Percentiles rank a stretch among this genome's conserved stretches.
These are phyloP conservation scores for Mythimna ferrago DNA, from an alignment of 2,888 invertebrate genomes.

Conservation along the genomic window DNA sequence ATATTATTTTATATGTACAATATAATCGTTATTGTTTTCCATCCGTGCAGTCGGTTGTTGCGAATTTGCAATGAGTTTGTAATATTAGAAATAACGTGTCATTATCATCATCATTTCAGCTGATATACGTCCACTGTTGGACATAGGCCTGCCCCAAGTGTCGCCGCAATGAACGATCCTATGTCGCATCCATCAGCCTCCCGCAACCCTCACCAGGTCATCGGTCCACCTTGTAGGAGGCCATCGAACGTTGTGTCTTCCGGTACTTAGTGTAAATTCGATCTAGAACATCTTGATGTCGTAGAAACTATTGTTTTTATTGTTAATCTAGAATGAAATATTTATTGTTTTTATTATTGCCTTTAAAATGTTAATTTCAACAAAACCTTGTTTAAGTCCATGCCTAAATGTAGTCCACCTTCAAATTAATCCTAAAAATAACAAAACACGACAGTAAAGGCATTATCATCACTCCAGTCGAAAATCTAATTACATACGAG, in stretches of 20 bases:
- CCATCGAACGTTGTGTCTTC: no score
- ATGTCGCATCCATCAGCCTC: no score
- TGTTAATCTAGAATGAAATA: background rate
- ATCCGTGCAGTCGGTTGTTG: constrained; percentile 29
- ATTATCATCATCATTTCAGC: no score
- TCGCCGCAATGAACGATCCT: no score
- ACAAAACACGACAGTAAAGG: no score
- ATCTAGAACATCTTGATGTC: constrained; percentile 1
- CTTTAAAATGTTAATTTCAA: background rate
- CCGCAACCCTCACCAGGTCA: no score
- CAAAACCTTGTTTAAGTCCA: background rate
- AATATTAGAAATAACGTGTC: constrained; percentile 29
- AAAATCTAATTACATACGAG: no score
- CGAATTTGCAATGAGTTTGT: constrained; percentile 38
- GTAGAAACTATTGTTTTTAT: background rate
- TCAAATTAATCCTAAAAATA: background rate
- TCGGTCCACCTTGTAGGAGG: no score
- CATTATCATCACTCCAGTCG: no score
- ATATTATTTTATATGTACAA: constrained; percentile 64
- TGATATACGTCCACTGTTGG: no score
- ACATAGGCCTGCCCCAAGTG: no score
- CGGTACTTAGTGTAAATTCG: background rate
- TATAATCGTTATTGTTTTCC: constrained; percentile 63
- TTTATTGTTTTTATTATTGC: background rate
- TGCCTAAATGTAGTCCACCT: background rate